Conservation (phyloP, 1,140 invertebrate species). For the Venustaconcha ellipsiformis region DNA sequence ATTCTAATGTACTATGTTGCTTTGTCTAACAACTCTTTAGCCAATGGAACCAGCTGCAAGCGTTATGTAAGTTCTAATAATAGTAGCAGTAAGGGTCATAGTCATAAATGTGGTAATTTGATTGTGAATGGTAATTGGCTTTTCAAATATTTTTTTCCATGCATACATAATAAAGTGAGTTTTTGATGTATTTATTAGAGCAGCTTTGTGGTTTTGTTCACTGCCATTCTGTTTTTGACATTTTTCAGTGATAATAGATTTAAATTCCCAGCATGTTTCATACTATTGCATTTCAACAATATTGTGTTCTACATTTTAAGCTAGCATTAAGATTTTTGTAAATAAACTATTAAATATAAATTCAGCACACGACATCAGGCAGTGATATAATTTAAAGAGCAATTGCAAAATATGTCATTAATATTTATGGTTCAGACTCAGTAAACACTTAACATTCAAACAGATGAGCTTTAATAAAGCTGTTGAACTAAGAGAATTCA, state of each 20-base stretch:
- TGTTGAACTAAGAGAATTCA: neutral
- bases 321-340: too few species aligned
- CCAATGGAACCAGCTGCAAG: conserved; percentile 35
- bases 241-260: neutral
- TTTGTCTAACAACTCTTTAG: conserved; percentile 33
- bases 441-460: too few species aligned
- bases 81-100: neutral
- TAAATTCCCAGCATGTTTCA: neutral
- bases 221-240: neutral
- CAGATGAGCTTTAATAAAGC: too few species aligned
- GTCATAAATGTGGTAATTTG: neutral
- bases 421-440: too few species aligned
- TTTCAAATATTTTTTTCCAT: neutral
- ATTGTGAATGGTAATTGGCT: neutral
- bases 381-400: too few species aligned
- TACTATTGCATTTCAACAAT: too few species aligned
- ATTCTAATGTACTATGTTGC: conserved; percentile 52
- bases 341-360: too few species aligned
- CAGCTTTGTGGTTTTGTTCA: neutral
- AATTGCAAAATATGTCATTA: too few species aligned
- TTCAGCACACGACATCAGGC: too few species aligned
- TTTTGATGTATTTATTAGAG: conserved; percentile 2
- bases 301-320: too few species aligned
- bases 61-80: conserved; percentile 39
- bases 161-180: neutral